phyloP scores from a whole-genome alignment of 2,113 vertebrate genomes.

The Barbus barbus region DNA sequence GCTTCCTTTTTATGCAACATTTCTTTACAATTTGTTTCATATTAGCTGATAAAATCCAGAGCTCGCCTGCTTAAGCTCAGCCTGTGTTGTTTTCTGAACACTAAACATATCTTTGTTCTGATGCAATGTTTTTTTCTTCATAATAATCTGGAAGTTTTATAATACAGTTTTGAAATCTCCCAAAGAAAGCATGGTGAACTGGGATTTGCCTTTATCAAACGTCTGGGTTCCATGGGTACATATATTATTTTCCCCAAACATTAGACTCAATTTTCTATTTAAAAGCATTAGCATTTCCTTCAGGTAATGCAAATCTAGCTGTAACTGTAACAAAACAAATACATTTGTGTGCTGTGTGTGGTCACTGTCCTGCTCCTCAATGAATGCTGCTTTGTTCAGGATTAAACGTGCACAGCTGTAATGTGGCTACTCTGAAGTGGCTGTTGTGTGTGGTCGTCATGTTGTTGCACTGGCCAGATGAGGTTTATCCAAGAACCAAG shows the following conservation, averaged over 20 bases:
- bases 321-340: neutral
- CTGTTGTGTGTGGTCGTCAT: conserved; percentile 8
- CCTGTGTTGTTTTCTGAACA: conserved; percentile 8
- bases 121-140: neutral
- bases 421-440: neutral
- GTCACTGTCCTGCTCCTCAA: neutral
- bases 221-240: neutral
- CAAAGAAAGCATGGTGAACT: neutral
- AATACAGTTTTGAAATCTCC: neutral
- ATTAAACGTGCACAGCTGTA: neutral
- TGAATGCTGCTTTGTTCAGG: neutral
- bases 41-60: conserved; percentile 16
- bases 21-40: neutral
- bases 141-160: neutral
- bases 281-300: neutral
- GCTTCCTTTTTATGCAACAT: neutral
- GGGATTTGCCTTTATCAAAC: neutral
- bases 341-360: neutral
- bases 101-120: neutral
- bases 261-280: neutral
- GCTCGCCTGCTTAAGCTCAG: neutral
- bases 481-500: neutral
- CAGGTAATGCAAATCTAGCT: conserved; percentile 10
- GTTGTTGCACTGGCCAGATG: conserved; percentile 6
- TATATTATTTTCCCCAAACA: neutral